phyloP scores from a whole-genome alignment of 2,797 vertebrate genomes.

The Typhlichthys eigenmanni region DNA sequence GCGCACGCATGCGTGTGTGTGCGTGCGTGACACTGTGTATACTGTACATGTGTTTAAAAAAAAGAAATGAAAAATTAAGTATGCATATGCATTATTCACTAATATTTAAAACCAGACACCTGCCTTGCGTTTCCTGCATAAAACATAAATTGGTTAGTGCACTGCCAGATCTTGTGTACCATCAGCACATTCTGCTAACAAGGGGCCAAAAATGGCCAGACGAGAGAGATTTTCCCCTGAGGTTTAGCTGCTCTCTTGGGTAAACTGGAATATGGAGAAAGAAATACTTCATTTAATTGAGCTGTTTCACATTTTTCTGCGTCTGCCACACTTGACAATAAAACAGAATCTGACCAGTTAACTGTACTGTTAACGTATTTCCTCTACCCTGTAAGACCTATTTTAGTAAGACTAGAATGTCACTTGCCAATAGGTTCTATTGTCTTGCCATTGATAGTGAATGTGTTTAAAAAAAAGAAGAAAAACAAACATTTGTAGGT shows the following conservation, averaged over 20 bases:
- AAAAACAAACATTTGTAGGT: too few relatives aligned
- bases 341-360: conserved; percentile 3
- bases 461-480: too few relatives aligned
- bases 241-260: conserved; percentile 25
- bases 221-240: conserved; percentile 30
- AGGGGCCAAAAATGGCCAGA: conserved; percentile 16
- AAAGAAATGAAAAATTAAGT: conserved; percentile 21
- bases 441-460: too few relatives aligned
- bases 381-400: too few relatives aligned
- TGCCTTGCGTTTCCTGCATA: conserved; percentile 64
- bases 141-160: conserved; percentile 50
- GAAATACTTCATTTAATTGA: conserved; percentile 40
- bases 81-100: conserved; percentile 69
- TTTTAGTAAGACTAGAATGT: too few relatives aligned
- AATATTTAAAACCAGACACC: conserved; percentile 54
- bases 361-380: not conserved
- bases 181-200: conserved; percentile 62
- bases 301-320: conserved; percentile 52
- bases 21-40: not conserved
- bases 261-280: conserved; percentile 29
- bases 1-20: not conserved
- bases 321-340: conserved; percentile 2
- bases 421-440: too few relatives aligned
- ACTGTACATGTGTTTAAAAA: not conserved
- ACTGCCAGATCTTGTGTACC: conserved; percentile 32